Evolutionary conservation across 2,888 invertebrate genomes (phyloP).

Genomic region (Hybos culiciformis): DNA sequence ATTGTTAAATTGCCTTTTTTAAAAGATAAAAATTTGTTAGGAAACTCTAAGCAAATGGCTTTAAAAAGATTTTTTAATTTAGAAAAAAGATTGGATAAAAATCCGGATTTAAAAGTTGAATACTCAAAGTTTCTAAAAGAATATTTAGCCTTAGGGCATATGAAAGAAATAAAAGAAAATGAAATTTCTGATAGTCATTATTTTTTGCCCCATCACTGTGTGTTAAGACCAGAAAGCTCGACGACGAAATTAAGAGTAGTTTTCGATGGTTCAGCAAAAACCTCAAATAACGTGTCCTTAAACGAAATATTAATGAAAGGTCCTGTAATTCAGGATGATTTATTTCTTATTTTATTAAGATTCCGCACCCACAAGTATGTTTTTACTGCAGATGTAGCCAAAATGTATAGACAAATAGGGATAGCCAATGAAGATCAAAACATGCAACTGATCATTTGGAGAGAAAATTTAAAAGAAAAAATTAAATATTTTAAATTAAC

Average conservation of each 20-base stretch:
- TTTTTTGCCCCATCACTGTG: constrained; percentile 10
- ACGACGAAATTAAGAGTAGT: too few species aligned
- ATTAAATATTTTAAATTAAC: constrained; percentile 3
- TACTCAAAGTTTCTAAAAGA: constrained; percentile 16
- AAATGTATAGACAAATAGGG: constrained; percentile 8
- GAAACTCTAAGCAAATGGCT: too few species aligned
- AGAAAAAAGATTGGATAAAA: constrained; percentile 12
- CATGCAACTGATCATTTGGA: constrained; percentile 8
- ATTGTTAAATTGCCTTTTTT: too few species aligned
- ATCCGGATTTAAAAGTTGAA: constrained; percentile 8
- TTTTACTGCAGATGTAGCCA: constrained; percentile 5
- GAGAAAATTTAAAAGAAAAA: background rate
- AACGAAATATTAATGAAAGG: constrained; percentile 7
- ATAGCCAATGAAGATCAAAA: constrained; percentile 1
- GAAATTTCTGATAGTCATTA: too few species aligned
- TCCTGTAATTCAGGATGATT: constrained; percentile 8
- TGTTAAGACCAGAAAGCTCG: constrained; percentile 6
- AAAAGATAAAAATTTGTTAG: too few species aligned
- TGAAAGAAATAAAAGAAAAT: constrained; percentile 11
- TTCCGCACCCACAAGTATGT: constrained; percentile 1
- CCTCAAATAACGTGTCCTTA: constrained; percentile 9
- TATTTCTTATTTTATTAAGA: constrained; percentile 9
- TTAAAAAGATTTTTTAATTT: constrained; percentile 10
- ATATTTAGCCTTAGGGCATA: constrained; percentile 14
- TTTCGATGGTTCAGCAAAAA: constrained; percentile 6